Base-by-base conservation (phyloP, 2,113 vertebrate genomes). In the Melanostigma gelatinosum region DNA sequence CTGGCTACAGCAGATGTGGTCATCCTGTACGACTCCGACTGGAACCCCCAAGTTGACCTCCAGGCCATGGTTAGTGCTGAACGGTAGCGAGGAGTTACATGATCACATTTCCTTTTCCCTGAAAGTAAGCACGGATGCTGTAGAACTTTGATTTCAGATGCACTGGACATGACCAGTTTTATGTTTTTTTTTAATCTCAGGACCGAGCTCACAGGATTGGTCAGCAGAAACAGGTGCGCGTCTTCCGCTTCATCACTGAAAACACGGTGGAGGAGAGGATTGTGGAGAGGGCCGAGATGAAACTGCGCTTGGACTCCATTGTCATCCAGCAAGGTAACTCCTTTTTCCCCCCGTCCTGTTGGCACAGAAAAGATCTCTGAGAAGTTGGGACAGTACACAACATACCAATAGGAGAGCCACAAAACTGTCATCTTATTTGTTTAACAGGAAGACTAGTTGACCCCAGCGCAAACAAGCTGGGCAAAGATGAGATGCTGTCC, bases 11-110 rank as follows among this genome's bases (percentile, higher is more conserved):
- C 98, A 13, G 98, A 99, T 83, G 97, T 99, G 1, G 98, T 99
- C 67, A 99, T 99, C 92, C 94, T 99, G 13, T 99, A 98, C 52
- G 98, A 99, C 93, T 99, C 98, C 7, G 97, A 99, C 93, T 99
- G 98, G 98, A 99, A 99, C 89, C 98, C 98, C 36, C 98, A 99
- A 94, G 98, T 99, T 13, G 98, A 99, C 90, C 97, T 99, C 75
- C 98, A 99, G 89, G 98, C 98, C 71, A 99, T 99, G 98, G 98
- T 99, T 85, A 82, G 95, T 87, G 3, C 60, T 24, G 4, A 36
- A 22, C 63, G 32, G 2, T 12, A 8, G 7, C 18, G 32, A 20
- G 9, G n/a, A 29, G 10, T n/a, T 6, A 16, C 36, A n/a, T 18
- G 12, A 34, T 34, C 27, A n/a, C 27, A 42, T 66, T 42, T 13